These are phyloP conservation scores for Hemiscyllium ocellatum DNA, from an alignment of 2,113 vertebrate genomes.

Conservation along the genomic window DNA sequence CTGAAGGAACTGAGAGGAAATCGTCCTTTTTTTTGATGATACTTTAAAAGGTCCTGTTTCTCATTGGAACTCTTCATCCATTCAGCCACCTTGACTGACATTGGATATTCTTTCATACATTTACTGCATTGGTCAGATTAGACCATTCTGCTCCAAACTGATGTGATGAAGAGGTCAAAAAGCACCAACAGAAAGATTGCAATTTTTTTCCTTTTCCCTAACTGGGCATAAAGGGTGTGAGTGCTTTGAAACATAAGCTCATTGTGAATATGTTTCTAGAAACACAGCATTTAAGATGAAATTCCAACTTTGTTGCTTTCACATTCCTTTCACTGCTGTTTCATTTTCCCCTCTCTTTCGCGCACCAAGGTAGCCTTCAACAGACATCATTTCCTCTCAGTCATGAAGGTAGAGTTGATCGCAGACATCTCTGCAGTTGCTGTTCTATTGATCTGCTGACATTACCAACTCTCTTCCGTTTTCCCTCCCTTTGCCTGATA, in stretches of 20 bases:
- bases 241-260: too few relatives aligned
- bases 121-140: background rate
- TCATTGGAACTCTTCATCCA: constrained; percentile 22
- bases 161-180: background rate
- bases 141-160: background rate
- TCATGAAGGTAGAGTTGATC: background rate
- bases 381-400: background rate
- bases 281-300: background rate
- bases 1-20: constrained; percentile 17
- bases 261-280: too few relatives aligned
- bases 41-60: constrained; percentile 18
- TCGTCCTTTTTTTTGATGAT: constrained; percentile 29
- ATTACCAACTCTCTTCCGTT: background rate
- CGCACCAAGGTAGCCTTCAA: background rate
- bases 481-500: background rate
- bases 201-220: background rate
- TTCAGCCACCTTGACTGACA: background rate
- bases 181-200: background rate
- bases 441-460: background rate
- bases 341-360: too few relatives aligned
- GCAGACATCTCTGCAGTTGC: background rate
- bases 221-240: background rate
- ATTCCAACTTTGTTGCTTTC: background rate
- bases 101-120: background rate
- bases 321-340: background rate